Conservation (phyloP, 2,888 invertebrate species). For the Neelides folsomi region DNA sequence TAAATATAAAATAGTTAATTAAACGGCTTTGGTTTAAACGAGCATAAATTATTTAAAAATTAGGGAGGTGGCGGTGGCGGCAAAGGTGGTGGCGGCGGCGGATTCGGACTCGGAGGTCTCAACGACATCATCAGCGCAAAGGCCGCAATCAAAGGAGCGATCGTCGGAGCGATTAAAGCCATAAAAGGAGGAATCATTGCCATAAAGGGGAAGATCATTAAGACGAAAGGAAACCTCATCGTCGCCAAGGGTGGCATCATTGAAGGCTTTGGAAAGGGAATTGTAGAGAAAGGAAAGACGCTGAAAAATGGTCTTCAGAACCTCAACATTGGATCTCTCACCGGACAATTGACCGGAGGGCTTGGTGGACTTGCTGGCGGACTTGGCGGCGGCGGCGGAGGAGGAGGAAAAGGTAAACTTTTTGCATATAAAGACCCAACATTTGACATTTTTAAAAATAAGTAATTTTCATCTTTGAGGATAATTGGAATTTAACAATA, state of each 20-base stretch:
- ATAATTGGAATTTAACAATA: no score
- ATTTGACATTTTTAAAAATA: no score
- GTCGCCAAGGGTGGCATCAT: conserved; percentile 65
- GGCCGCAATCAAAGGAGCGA: conserved; percentile 37
- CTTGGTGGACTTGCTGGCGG: conserved; percentile 16
- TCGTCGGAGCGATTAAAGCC: conserved; percentile 75
- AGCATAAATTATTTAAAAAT: no score
- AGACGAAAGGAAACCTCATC: conserved; percentile 65
- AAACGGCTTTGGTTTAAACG: no score
- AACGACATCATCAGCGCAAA: conserved; percentile 30
- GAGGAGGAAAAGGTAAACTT: conserved; percentile 14
- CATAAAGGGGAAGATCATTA: conserved; percentile 72
- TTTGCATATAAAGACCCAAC: no score
- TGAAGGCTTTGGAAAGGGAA: conserved; percentile 61
- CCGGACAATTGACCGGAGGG: conserved; percentile 4
- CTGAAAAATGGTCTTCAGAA: conserved; percentile 29
- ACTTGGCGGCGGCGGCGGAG: conserved; percentile 15
- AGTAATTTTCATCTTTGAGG: no score
- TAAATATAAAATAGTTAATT: no score
- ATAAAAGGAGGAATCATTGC: conserved; percentile 76
- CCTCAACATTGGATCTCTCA: conserved; percentile 21
- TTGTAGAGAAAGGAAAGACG: conserved; percentile 51
- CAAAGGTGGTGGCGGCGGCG: conserved; percentile 16
- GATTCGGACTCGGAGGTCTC: conserved; percentile 26
- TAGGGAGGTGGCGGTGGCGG: conserved; percentile 10